Evolutionary conservation across 2,113 vertebrate genomes (phyloP).

Genomic region (Misgurnus mizolepis): DNA sequence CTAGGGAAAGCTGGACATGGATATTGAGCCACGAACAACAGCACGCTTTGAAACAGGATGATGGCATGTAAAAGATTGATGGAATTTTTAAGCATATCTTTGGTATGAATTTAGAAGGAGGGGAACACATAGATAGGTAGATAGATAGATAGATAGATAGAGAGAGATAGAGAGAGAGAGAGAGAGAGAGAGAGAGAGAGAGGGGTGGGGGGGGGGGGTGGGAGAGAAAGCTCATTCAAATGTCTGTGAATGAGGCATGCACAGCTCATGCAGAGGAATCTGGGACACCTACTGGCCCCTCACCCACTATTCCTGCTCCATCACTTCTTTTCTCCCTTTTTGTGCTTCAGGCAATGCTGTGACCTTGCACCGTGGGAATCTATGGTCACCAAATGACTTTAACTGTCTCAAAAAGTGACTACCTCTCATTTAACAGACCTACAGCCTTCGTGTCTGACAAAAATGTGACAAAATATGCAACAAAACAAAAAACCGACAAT

Average conservation of each 20-base stretch:
- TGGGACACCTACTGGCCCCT: slow-evolving; percentile 77
- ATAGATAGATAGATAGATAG: slow-evolving; percentile 36
- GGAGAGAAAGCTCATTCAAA: slow-evolving; percentile 66
- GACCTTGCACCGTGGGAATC: slow-evolving; percentile 69
- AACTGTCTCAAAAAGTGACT: slow-evolving; percentile 18
- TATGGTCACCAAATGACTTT: slow-evolving; percentile 59
- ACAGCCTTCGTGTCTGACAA: too few species aligned
- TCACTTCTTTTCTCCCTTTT: slow-evolving; percentile 59
- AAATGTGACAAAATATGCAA: not conserved
- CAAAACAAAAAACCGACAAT: not conserved
- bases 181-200: slow-evolving; percentile 38
- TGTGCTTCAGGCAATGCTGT: slow-evolving; percentile 63
- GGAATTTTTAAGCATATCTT: slow-evolving; percentile 49
- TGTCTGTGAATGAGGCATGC: slow-evolving; percentile 68
- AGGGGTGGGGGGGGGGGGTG: not conserved
- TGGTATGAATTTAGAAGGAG: slow-evolving; percentile 50
- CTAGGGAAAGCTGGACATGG: not conserved
- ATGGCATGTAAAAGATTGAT: slow-evolving; percentile 35
- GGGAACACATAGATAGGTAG: not conserved
- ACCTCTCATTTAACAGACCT: not conserved
- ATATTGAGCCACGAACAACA: not conserved
- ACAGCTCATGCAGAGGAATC: slow-evolving; percentile 74
- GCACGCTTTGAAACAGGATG: not conserved
- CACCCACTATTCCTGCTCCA: slow-evolving; percentile 63
- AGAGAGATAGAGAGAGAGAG: not conserved